Evolutionary conservation across 1,140 invertebrate genomes (phyloP).

Genomic region (Lithobius niger): DNA sequence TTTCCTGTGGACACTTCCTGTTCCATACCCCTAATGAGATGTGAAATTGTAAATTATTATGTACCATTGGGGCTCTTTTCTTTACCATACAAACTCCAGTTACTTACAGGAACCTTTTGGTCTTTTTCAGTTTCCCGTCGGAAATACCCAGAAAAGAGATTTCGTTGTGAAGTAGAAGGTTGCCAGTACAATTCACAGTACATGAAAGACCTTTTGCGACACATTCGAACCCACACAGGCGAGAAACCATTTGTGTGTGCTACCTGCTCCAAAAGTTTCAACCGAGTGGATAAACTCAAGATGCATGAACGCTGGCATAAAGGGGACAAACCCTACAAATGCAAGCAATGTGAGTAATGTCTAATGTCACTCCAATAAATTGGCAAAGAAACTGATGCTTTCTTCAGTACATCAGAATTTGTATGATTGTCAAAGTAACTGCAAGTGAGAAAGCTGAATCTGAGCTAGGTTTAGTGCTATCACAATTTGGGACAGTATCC

Average conservation of each 20-base stretch:
- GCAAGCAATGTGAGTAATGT: conserved; percentile 17
- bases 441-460: not conserved
- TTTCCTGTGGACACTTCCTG: too few relatives aligned
- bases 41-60: too few relatives aligned
- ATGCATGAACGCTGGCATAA: conserved; percentile 18
- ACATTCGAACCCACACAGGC: conserved; percentile 28
- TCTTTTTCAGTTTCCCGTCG: too few relatives aligned
- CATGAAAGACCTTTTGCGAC: conserved; percentile 26
- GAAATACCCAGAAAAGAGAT: conserved; percentile 22
- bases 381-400: not conserved
- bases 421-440: not conserved
- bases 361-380: conserved; percentile 5
- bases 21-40: too few relatives aligned
- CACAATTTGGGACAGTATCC: not conserved
- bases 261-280: conserved; percentile 21
- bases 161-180: conserved; percentile 18
- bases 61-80: too few relatives aligned
- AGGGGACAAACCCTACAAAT: conserved; percentile 21
- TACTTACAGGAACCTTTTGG: too few relatives aligned
- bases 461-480: not conserved
- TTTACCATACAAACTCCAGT: too few relatives aligned
- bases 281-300: conserved; percentile 19
- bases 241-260: conserved; percentile 20
- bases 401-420: too few relatives aligned
- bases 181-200: conserved; percentile 26